Evolutionary conservation across 2,113 vertebrate species (phyloP), one percentile per base, ranked within the genome.

Genomic region (Sceloporus undulatus): DNA sequence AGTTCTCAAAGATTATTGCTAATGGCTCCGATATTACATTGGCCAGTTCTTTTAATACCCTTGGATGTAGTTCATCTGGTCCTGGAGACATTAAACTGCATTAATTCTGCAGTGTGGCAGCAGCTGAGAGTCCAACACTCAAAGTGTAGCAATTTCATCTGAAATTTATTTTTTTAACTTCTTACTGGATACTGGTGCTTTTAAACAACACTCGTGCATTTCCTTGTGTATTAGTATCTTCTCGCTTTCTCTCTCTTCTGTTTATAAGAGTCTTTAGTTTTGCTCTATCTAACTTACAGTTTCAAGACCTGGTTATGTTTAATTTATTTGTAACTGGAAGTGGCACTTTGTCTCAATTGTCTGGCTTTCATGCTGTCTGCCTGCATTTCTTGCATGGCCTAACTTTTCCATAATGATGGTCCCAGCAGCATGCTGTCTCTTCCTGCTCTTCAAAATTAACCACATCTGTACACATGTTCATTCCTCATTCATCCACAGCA

Each of bases 261-360:
- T 65, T 52, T 48, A 16, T 16, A 87, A 9, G 85, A 82, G 21
- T 78, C n/a, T 42, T n/a, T 68, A 66, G 18, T 38, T 42, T 79
- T 18, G 27, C 2, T 16, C 13, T 68, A 56, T 21, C 19, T 71
- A 52, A 6, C 1, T 52, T 94, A 42, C 88, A 77, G 68, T 88
- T 71, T n/a, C 79, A 80, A 0, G 0, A 19, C 29, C 0, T 0
- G 84, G 84, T 89, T 81, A 92, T 92, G 91, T 94, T 90, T 89
- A 87, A 86, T 80, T 90, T 93, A 91, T 87, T 91, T 93, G 91
- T 91, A 89, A 93, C 91, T 89, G 90, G 82, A 94, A 93, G 85
- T 0, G 14, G 27, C 0, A 0, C 13, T 5, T 88, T 89, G 75
- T 86, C 91, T 0, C 0, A 92, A 89, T 48, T 81, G 85, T 87